A percentile compares a stretch with the other conserved stretches of the same genome.
phyloP scores from a whole-genome alignment of 2,888 invertebrate species.

The Ormyrus nitidulus region DNA sequence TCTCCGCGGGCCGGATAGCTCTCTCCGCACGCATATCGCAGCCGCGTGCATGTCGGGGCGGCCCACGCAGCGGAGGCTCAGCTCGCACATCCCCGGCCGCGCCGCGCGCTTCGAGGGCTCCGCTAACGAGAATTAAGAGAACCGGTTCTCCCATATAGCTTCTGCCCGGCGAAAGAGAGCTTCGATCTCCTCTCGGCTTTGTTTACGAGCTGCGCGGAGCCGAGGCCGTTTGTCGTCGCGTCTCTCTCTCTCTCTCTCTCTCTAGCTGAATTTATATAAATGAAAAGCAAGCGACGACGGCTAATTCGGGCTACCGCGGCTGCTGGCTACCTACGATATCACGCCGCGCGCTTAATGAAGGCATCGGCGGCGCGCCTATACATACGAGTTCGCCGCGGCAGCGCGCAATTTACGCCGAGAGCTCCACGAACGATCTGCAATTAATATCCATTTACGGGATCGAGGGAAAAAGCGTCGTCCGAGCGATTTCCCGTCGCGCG shows the following conservation, averaged over 20 bases:
- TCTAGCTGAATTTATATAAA: constrained; percentile 39
- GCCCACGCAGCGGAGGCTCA: not conserved
- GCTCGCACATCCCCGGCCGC: not conserved
- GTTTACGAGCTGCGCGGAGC: constrained; percentile 32
- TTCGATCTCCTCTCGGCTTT: constrained; percentile 19
- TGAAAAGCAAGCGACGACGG: constrained; percentile 6
- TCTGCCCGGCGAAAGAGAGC: constrained; percentile 24
- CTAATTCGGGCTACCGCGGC: constrained; percentile 2
- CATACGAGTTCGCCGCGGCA: not conserved
- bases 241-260: too few relatives aligned
- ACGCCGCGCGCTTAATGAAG: constrained; percentile 33
- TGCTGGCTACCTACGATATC: too few relatives aligned
- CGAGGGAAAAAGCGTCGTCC: constrained; percentile 48
- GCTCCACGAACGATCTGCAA: constrained; percentile 40
- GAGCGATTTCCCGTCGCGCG: constrained; percentile 66
- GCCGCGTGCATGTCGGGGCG: not conserved
- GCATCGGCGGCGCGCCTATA: constrained; percentile 4
- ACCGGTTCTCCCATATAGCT: constrained; percentile 48
- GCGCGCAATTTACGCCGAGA: constrained; percentile 21
- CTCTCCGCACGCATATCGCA: not conserved
- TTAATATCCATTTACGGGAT: constrained; percentile 57
- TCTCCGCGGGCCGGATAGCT: not conserved
- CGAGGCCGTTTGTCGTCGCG: not conserved
- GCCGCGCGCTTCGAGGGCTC: constrained; percentile 1
- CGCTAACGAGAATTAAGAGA: constrained; percentile 57